phyloP scores from a whole-genome alignment of 1,140 invertebrate species.

The Phymorhynchus buccinoides region DNA sequence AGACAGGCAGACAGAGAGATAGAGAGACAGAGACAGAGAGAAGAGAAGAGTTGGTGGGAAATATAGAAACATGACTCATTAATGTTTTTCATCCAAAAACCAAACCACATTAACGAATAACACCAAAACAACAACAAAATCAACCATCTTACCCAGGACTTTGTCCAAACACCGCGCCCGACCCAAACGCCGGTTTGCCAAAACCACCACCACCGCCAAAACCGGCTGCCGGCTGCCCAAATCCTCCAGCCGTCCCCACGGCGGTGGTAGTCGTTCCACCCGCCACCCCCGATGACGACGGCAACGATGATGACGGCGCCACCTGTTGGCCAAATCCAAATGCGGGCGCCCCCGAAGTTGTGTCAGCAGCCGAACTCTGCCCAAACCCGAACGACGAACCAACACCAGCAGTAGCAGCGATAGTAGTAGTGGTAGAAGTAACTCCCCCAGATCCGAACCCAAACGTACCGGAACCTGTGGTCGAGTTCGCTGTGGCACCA shows the following conservation, averaged over 20 bases:
- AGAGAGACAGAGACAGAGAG: no score
- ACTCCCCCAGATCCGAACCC: conserved; percentile 5
- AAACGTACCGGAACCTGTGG: not conserved
- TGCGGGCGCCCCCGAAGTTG: conserved; percentile 6
- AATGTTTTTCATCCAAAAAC: no score
- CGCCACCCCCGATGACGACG: not conserved
- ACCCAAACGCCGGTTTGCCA: conserved; percentile 38
- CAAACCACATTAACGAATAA: no score
- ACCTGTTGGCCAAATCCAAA: not conserved
- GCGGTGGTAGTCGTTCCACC: not conserved
- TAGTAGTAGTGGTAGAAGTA: no score
- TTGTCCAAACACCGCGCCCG: conserved; percentile 48
- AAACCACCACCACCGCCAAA: conserved; percentile 34
- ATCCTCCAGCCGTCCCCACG: conserved; percentile 38
- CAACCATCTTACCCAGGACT: conserved; percentile 23
- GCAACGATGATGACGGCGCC: not conserved
- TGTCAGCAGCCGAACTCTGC: conserved; percentile 1
- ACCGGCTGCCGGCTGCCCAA: conserved; percentile 43
- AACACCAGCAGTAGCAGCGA: not conserved
- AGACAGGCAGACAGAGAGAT: no score
- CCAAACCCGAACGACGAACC: not conserved
- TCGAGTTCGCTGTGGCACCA: not conserved
- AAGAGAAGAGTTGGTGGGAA: no score
- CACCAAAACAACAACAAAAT: no score
- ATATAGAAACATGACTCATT: no score